Conservation (phyloP, 2,113 vertebrate species). For the Micromys minutus region DNA sequence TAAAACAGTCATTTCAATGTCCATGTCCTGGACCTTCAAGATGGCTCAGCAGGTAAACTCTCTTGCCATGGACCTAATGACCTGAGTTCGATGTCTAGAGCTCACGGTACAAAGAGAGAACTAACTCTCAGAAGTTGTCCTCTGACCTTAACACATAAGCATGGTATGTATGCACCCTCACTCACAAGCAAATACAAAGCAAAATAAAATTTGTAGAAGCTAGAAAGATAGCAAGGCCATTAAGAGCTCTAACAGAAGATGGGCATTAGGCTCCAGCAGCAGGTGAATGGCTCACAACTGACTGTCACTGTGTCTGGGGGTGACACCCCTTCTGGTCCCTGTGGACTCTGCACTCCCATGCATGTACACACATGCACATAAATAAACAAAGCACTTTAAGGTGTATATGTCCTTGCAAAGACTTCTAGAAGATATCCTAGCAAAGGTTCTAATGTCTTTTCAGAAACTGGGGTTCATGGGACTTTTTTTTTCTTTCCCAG, state of each 20-base stretch:
- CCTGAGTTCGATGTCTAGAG: not conserved
- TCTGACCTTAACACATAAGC: not conserved
- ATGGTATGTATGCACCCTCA: not conserved
- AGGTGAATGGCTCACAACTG: not conserved
- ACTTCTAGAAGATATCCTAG: constrained; percentile 43
- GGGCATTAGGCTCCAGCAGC: not conserved
- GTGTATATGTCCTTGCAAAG: not conserved
- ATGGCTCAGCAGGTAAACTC: not conserved
- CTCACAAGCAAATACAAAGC: not conserved
- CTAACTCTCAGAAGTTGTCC: not conserved
- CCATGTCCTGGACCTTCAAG: constrained; percentile 28
- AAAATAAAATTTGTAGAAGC: not conserved
- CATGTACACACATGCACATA: not conserved
- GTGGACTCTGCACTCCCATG: not conserved
- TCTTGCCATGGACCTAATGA: not conserved
- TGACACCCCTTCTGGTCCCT: not conserved
- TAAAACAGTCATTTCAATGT: constrained; percentile 79
- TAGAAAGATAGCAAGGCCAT: not conserved
- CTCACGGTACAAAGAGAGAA: not conserved
- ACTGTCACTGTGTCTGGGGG: not conserved
- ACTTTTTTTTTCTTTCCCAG: constrained; percentile 9
- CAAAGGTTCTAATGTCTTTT: constrained; percentile 23
- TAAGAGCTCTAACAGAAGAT: not conserved
- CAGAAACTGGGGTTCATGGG: not conserved
- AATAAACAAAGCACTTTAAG: not conserved